Conservation (phyloP, 2,888 invertebrate genomes). For the Apotomis betuletana region DNA sequence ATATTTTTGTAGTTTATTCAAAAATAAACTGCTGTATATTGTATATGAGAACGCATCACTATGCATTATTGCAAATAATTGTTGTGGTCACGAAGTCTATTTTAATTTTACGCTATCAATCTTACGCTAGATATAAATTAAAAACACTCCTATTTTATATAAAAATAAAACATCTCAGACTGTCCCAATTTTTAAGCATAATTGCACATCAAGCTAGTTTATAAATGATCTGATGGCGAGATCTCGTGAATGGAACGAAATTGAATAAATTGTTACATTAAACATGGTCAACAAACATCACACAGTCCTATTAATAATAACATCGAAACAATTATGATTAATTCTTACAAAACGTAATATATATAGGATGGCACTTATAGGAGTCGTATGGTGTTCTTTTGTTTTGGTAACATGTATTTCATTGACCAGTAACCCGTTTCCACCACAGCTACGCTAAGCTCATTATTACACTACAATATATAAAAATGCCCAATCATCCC, state of each 20-base stretch:
- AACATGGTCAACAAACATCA: conserved; percentile 6
- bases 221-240: conserved; percentile 3
- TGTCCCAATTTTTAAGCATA: not conserved
- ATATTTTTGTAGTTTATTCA: conserved; percentile 28
- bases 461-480: conserved; percentile 49
- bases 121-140: not conserved
- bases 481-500: conserved; percentile 45
- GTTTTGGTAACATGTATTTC: conserved; percentile 37
- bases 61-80: not conserved
- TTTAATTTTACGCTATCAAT: not conserved
- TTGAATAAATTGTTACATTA: not conserved
- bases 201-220: not conserved
- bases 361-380: conserved; percentile 24
- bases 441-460: conserved; percentile 53
- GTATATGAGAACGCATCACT: conserved; percentile 1
- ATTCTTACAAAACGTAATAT: conserved; percentile 5
- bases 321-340: not conserved
- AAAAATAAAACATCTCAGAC: not conserved
- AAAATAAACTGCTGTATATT: conserved; percentile 11
- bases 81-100: not conserved
- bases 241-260: not conserved
- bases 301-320: conserved; percentile 5
- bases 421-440: conserved; percentile 45
- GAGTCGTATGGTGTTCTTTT: conserved; percentile 10
- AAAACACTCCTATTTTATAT: not conserved